A percentile compares a stretch with the other conserved stretches of the same genome.
phyloP scores from a whole-genome alignment of 2,888 invertebrate species.

The Aspidiotus destructor region DNA sequence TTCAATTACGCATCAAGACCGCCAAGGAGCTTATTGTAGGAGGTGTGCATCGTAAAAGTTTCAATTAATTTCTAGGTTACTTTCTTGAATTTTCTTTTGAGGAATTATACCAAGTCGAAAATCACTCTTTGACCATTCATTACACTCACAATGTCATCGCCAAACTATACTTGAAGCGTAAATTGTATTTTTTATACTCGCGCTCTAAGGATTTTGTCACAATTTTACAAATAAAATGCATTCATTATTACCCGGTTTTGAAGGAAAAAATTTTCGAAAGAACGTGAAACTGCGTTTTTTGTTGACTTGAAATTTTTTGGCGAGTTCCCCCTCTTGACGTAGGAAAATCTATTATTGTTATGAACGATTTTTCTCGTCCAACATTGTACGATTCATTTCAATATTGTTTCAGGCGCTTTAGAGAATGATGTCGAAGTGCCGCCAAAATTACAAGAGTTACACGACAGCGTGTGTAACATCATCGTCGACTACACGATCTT shows the following conservation, averaged over 20 bases:
- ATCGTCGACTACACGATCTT: constrained; percentile 62
- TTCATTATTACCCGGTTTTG: too few relatives aligned
- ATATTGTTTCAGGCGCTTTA: constrained; percentile 34
- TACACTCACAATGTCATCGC: too few relatives aligned
- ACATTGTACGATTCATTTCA: background rate
- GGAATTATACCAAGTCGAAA: too few relatives aligned
- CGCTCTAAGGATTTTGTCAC: too few relatives aligned
- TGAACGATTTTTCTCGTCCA: background rate
- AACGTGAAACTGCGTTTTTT: background rate
- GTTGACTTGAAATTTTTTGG: constrained; percentile 10
- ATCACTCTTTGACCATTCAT: too few relatives aligned
- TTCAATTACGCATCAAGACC: constrained; percentile 56
- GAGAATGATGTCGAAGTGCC: constrained; percentile 53
- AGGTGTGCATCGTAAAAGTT: constrained; percentile 43
- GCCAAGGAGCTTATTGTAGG: constrained; percentile 55
- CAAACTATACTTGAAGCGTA: too few relatives aligned
- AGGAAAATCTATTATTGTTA: too few relatives aligned
- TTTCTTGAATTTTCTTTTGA: background rate
- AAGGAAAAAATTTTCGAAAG: background rate
- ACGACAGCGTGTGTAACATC: constrained; percentile 56
- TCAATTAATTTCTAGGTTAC: too few relatives aligned
- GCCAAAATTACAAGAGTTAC: constrained; percentile 55
- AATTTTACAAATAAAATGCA: too few relatives aligned
- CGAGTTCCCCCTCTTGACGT: constrained; percentile 14
- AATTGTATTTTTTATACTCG: too few relatives aligned